phyloP scores from a whole-genome alignment of 2,113 vertebrate species.

The Solea solea region DNA sequence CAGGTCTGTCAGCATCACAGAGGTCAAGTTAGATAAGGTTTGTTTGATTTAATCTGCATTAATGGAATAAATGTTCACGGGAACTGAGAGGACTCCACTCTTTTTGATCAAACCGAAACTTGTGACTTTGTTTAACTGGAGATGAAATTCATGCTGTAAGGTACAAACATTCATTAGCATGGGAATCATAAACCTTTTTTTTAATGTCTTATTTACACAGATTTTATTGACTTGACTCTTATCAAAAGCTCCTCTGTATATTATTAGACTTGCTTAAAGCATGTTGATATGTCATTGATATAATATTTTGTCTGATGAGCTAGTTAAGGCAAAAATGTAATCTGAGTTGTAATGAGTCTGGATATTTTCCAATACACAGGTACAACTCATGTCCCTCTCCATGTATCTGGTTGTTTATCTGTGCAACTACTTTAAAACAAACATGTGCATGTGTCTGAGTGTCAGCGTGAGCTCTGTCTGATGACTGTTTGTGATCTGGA shows the following conservation, averaged over 20 bases:
- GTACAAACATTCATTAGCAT: conserved; percentile 7
- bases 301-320: background rate
- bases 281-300: background rate
- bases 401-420: background rate
- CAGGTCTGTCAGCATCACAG: conserved; percentile 16
- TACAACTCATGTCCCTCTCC: too few relatives aligned
- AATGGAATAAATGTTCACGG: conserved; percentile 63
- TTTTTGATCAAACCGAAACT: conserved; percentile 32
- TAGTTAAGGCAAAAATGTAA: background rate
- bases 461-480: background rate
- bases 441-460: conserved; percentile 1
- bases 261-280: background rate
- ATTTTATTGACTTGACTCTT: background rate
- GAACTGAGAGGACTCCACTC: conserved; percentile 51
- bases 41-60: conserved; percentile 61
- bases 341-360: too few relatives aligned
- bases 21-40: conserved; percentile 51
- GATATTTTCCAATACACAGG: too few relatives aligned
- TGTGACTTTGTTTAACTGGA: conserved; percentile 47
- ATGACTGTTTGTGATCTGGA: conserved; percentile 79
- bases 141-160: conserved; percentile 16
- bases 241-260: background rate
- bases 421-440: conserved; percentile 2
- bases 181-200: background rate
- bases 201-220: too few relatives aligned